Evolutionary conservation across 2,888 invertebrate genomes (phyloP), one percentile per base, ranked within the genome.

Genomic region (Yponomeuta plumbellus): DNA sequence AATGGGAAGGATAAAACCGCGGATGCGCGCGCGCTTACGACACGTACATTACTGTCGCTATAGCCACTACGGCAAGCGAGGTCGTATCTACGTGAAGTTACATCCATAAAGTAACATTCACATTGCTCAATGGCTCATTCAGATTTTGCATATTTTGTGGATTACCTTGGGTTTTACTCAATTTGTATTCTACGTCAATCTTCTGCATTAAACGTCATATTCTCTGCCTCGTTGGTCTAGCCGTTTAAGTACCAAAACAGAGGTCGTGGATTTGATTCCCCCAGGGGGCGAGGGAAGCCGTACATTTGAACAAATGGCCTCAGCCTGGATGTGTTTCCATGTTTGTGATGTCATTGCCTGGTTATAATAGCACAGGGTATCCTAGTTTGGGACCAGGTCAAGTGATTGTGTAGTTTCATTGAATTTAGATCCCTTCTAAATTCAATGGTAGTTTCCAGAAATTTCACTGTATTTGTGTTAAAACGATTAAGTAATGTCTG

Each of bases 21-120:
- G 62, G 21, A 39, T 34, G 62, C 62, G 62, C 62, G 11, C 34
- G 39, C 44, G 62, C 20, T 26, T 62, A 20, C 62, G 62, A n/a
- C 39, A 4, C 62, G 62, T 39, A 62, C 13, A 23, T 26, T 34
- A 62, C 62, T 62, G 62, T 62, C 62, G 62, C 39, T 39, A 62
- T 62, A 62, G n/a, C 21, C 23, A 59, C 59, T 23, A 23, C 59
- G 59, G 59, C 59, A 6, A 13, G 22, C 39, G 62, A 62, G 62
- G 62, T 62, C 62, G n/a, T 62, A n/a, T 62, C 62, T 34, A 62
- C 34, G 62, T 62, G 62, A 62, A 62, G 62, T 62, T 26, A 62
- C n/a, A 23, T 62, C 44, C 62, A 39, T 61, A 61, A 61, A 61
- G 61, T 34, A 17, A 8, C 34, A 34, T 62, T n/a, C 34, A 62